Evolutionary conservation across 2,888 invertebrate species (phyloP).

Genomic region (Drosophila pseudotalamancana): DNA sequence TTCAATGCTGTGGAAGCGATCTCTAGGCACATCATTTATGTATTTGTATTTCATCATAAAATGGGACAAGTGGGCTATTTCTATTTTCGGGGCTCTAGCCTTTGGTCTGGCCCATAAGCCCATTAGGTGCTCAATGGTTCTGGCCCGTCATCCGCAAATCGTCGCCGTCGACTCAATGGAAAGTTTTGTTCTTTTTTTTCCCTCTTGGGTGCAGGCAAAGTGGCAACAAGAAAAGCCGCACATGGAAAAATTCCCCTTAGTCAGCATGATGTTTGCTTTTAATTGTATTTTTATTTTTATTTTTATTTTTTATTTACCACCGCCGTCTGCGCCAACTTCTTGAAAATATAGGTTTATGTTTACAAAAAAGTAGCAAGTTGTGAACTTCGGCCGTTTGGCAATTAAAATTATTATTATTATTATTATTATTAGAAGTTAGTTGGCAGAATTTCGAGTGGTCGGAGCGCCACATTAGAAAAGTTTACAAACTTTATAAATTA

Average conservation of each 20-base stretch:
- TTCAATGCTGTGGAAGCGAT: background rate
- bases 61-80: conserved; percentile 30
- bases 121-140: conserved; percentile 47
- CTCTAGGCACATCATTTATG: conserved; percentile 1
- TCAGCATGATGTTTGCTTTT: conserved; percentile 69
- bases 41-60: conserved; percentile 17
- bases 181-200: conserved; percentile 22
- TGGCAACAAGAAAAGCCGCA: conserved; percentile 34
- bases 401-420: conserved; percentile 67
- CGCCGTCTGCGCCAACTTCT: conserved; percentile 57
- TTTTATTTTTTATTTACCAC: conserved; percentile 16
- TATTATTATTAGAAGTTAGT: conserved; percentile 75
- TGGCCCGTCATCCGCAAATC: conserved; percentile 32
- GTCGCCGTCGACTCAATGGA: conserved; percentile 28
- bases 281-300: conserved; percentile 12
- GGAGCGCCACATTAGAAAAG: conserved; percentile 67
- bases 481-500: conserved; percentile 52
- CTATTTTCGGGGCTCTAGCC: conserved; percentile 29
- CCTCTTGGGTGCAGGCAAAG: conserved; percentile 51
- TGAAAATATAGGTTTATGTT: conserved; percentile 29
- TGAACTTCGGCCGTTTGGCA: conserved; percentile 58
- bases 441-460: conserved; percentile 65
- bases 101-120: conserved; percentile 48
- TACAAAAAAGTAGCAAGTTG: conserved; percentile 12
- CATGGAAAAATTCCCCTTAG: conserved; percentile 52